Percentiles rank a stretch among this genome's conserved stretches.
Evolutionary conservation across 1,140 invertebrate genomes (phyloP).

Genomic region (Euura saliciscinereae): DNA sequence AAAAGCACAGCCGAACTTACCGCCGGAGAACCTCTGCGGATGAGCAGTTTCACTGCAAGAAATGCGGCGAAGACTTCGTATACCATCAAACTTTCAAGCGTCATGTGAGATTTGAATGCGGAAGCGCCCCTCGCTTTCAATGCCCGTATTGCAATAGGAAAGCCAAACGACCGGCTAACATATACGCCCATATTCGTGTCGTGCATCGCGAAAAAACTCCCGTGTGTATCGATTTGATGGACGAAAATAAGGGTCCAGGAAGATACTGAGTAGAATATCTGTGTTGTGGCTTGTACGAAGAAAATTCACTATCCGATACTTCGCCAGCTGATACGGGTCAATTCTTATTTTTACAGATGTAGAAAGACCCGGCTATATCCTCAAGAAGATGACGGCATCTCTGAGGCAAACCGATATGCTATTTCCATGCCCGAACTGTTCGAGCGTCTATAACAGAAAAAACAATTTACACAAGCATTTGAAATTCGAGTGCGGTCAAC

Average conservation of each 20-base stretch:
- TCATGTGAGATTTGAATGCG: conserved; percentile 74
- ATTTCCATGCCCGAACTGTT: conserved; percentile 34
- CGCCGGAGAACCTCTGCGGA: too few relatives aligned
- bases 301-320: too few relatives aligned
- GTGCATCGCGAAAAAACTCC: conserved; percentile 27
- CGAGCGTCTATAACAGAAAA: conserved; percentile 29
- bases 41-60: conserved; percentile 39
- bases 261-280: too few relatives aligned
- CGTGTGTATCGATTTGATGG: too few relatives aligned
- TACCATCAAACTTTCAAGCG: conserved; percentile 59
- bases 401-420: not conserved
- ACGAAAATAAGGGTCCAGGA: too few relatives aligned
- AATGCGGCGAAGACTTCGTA: conserved; percentile 55
- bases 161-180: conserved; percentile 43
- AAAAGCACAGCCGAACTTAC: too few relatives aligned
- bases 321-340: too few relatives aligned
- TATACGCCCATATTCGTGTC: conserved; percentile 41
- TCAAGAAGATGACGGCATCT: too few relatives aligned
- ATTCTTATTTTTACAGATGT: too few relatives aligned
- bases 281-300: too few relatives aligned
- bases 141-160: conserved; percentile 62
- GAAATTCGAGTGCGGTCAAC: conserved; percentile 46
- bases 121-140: conserved; percentile 69
- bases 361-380: too few relatives aligned
- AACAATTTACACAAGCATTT: conserved; percentile 38